Evolutionary conservation across 2,113 vertebrate species (phyloP).

Genomic region (Chrysemys picta): DNA sequence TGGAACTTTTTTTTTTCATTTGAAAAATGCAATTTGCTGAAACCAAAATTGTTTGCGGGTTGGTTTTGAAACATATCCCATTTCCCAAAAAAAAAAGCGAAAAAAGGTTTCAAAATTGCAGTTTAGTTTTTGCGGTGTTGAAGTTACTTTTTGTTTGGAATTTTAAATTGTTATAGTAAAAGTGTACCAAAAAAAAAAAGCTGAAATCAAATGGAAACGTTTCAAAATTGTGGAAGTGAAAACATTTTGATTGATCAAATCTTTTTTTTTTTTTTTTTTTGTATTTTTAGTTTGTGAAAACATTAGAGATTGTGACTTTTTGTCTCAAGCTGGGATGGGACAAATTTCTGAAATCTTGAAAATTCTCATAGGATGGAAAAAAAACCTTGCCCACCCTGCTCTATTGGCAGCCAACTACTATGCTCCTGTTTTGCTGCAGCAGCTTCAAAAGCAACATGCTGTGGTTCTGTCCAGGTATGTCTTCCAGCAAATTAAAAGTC

Average conservation of each 20-base stretch:
- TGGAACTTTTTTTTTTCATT: neutral
- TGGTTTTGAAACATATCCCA: neutral
- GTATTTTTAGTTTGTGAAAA: neutral
- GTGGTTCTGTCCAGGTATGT: neutral
- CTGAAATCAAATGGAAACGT: neutral
- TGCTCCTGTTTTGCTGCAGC: conserved; percentile 51
- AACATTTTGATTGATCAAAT: neutral
- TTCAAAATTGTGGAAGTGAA: neutral
- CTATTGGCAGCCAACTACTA: conserved; percentile 17
- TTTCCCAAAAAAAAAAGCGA: neutral
- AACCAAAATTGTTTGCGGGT: neutral
- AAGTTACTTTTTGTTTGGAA: neutral
- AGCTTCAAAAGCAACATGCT: conserved; percentile 38
- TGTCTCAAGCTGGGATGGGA: neutral
- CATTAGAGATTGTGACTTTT: neutral
- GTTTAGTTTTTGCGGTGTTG: neutral
- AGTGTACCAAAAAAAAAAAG: neutral
- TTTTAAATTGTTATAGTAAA: neutral
- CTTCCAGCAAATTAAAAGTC: conserved; percentile 23
- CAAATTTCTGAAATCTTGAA: conserved; percentile 7
- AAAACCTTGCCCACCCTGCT: conserved; percentile 52
- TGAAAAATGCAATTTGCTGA: conserved; percentile 24
- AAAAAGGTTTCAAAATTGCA: neutral
- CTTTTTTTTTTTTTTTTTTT: neutral
- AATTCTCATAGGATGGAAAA: conserved; percentile 14